Conservation (phyloP, 2,113 vertebrate genomes). For the Pluvialis apricaria region DNA sequence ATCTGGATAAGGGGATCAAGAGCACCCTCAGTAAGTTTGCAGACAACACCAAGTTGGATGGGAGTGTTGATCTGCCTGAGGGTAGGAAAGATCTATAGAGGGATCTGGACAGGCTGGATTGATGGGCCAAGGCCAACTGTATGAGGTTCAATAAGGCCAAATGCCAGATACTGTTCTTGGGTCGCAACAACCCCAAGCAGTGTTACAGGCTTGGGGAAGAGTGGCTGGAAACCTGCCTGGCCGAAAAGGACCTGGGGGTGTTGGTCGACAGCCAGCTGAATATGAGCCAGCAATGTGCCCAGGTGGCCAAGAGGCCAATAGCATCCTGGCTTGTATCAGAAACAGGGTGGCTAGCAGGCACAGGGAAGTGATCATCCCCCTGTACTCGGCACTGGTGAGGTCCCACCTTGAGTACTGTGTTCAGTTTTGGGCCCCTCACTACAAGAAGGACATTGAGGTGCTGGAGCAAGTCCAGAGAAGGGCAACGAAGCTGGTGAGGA, state of each 20-base stretch:
- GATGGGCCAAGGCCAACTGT: neutral
- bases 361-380: neutral
- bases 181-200: too few relatives aligned
- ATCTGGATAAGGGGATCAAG: too few relatives aligned
- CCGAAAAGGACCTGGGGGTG: too few relatives aligned
- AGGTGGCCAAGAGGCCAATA: neutral
- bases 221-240: too few relatives aligned
- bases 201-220: too few relatives aligned
- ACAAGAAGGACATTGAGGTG: neutral
- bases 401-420: neutral
- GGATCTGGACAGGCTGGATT: neutral
- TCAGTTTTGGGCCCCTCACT: neutral
- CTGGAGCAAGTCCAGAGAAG: neutral
- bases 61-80: neutral
- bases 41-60: neutral
- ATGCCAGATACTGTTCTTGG: too few relatives aligned
- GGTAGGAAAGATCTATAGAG: neutral
- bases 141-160: neutral
- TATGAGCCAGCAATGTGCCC: neutral
- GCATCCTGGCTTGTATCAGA: too few relatives aligned
- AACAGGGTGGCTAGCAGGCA: neutral
- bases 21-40: neutral
- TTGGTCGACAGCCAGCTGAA: too few relatives aligned
- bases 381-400: neutral
- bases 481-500: neutral